A percentile compares a stretch with the other conserved stretches of the same genome.
Conservation (phyloP, 1,140 invertebrate species). For the Drosophila simulans region DNA sequence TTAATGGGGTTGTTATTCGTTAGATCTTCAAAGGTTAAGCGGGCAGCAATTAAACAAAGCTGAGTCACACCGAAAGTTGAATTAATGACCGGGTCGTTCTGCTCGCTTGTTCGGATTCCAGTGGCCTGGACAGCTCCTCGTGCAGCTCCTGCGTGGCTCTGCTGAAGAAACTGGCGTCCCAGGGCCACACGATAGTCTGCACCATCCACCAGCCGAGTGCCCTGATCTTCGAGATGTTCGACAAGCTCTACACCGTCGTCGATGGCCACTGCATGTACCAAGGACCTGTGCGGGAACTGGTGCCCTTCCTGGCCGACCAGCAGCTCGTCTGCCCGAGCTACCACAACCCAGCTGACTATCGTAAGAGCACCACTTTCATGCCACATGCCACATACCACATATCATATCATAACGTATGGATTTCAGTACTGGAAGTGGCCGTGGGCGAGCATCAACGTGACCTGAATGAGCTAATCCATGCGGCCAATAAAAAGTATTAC, state of each 20-base stretch:
- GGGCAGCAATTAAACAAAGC: constrained; percentile 11
- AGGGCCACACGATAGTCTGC: constrained; percentile 92
- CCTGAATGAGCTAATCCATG: constrained; percentile 86
- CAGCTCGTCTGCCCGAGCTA: constrained; percentile 95
- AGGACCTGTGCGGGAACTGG: constrained; percentile 89
- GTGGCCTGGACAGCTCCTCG: constrained; percentile 93
- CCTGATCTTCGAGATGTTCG: constrained; percentile 97
- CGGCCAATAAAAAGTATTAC: constrained; percentile 86
- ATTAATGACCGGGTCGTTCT: neutral
- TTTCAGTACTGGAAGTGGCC: constrained; percentile 91
- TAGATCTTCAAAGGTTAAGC: constrained; percentile 15
- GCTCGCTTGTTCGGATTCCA: constrained; percentile 82
- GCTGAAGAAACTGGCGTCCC: constrained; percentile 90
- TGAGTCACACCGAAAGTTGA: constrained; percentile 13
- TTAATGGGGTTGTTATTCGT: constrained; percentile 19
- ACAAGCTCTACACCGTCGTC: constrained; percentile 95
- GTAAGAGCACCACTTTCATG: constrained; percentile 49
- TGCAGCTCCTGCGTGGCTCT: constrained; percentile 92
- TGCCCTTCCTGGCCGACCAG: constrained; percentile 92
- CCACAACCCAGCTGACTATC: constrained; percentile 97
- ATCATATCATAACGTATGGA: constrained; percentile 3
- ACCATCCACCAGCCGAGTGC: constrained; percentile 99
- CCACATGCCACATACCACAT: too few species aligned
- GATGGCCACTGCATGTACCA: constrained; percentile 95
- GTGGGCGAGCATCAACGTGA: constrained; percentile 90